phyloP scores from a whole-genome alignment of 2,888 invertebrate species.

The Stramonita haemastoma region DNA sequence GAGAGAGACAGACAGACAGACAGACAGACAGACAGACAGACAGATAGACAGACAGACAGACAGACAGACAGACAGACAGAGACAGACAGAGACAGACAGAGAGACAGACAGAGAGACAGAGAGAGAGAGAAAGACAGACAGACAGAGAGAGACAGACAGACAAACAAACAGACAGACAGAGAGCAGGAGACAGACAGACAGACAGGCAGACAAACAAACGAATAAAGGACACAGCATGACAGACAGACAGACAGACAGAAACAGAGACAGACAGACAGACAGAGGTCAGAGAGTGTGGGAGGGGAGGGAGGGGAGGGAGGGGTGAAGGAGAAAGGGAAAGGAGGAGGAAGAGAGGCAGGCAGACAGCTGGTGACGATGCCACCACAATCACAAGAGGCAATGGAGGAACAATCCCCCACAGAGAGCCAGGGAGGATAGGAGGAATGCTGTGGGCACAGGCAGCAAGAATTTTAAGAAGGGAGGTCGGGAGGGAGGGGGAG shows the following conservation, averaged over 20 bases:
- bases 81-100: neutral
- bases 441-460: too few species aligned
- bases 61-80: neutral
- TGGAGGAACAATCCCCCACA: too few species aligned
- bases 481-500: too few species aligned
- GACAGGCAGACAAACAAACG: neutral
- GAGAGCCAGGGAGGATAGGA: too few species aligned
- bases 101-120: neutral
- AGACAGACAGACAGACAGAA: neutral
- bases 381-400: too few species aligned
- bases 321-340: too few species aligned
- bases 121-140: neutral
- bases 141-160: conserved; percentile 11
- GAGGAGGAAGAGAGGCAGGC: too few species aligned
- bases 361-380: too few species aligned
- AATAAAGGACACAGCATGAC: neutral
- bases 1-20: neutral
- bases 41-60: neutral
- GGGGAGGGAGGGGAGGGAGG: too few species aligned
- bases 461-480: too few species aligned
- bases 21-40: neutral
- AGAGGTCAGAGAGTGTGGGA: too few species aligned
- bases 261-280: neutral
- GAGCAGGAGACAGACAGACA: neutral
- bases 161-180: neutral